These are phyloP conservation scores for Poecilia wingei DNA, from an alignment of 2,797 vertebrate species.

Conservation along the genomic window DNA sequence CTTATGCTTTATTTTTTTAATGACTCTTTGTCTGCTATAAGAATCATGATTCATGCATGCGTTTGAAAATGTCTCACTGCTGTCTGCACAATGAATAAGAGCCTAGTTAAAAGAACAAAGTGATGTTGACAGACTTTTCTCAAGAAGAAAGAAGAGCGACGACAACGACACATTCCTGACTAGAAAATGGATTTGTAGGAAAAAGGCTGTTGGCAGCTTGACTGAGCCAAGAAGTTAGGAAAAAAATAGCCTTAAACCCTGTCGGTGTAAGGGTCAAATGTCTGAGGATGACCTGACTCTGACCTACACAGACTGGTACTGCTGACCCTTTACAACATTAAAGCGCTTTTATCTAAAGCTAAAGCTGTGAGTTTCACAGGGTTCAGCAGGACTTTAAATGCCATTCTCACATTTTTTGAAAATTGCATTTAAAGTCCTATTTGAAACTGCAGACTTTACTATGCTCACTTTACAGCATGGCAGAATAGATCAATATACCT, in stretches of 20 bases:
- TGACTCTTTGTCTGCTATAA: slow-evolving; percentile 33
- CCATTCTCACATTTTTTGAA: slow-evolving; percentile 5
- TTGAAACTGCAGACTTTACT: neutral
- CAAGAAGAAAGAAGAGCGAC: slow-evolving; percentile 4
- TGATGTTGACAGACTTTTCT: slow-evolving; percentile 40
- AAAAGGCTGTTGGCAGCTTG: neutral
- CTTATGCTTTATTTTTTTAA: slow-evolving; percentile 34
- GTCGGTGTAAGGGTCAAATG: slow-evolving; percentile 58
- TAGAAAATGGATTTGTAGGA: slow-evolving; percentile 15
- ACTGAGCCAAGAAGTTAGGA: slow-evolving; percentile 24
- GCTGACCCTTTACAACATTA: slow-evolving; percentile 31
- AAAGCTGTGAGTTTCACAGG: slow-evolving; percentile 10
- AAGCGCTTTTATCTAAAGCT: slow-evolving; percentile 44
- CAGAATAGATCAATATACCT: neutral
- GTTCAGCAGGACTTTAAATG: slow-evolving; percentile 18
- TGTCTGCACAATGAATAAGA: slow-evolving; percentile 24
- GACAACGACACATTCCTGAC: neutral
- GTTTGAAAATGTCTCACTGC: slow-evolving; percentile 52
- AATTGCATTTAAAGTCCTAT: neutral
- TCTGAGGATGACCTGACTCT: slow-evolving; percentile 54
- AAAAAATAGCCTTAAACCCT: slow-evolving; percentile 20
- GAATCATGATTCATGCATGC: slow-evolving; percentile 57
- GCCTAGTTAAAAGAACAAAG: slow-evolving; percentile 21
- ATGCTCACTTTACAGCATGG: slow-evolving; percentile 1
- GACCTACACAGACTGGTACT: slow-evolving; percentile 52